Evolutionary conservation across 2,113 vertebrate genomes (phyloP).

Genomic region (Alosa alosa): DNA sequence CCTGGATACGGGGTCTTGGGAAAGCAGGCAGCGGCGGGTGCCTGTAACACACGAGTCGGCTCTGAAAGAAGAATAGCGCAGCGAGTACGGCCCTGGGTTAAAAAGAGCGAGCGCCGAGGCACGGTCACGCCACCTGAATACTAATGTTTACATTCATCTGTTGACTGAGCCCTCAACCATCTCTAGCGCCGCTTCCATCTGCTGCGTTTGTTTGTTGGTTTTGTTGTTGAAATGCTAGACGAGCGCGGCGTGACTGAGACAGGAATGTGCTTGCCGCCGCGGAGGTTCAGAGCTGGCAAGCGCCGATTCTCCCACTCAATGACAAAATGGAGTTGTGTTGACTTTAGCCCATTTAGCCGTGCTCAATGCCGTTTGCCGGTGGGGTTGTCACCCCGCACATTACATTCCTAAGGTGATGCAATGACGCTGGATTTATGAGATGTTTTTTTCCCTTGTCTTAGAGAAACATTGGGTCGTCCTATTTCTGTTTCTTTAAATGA

Average conservation of each 20-base stretch:
- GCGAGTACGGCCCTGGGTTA: constrained; percentile 32
- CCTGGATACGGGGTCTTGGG: constrained; percentile 75
- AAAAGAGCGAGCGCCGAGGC: constrained; percentile 24
- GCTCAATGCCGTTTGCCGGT: not conserved
- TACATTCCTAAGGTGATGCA: not conserved
- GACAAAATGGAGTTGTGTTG: not conserved
- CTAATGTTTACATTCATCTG: constrained; percentile 40
- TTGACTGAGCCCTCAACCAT: constrained; percentile 24
- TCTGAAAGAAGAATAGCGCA: constrained; percentile 16
- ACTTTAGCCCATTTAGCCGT: constrained; percentile 1
- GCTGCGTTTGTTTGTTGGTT: constrained; percentile 22
- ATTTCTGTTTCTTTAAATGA: not conserved
- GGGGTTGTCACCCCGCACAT: not conserved
- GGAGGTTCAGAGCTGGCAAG: not conserved
- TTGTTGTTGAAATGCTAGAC: constrained; percentile 22
- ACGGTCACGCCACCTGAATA: constrained; percentile 40
- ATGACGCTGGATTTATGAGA: not conserved
- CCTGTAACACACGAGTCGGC: not conserved
- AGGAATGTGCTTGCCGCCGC: not conserved
- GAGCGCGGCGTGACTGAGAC: not conserved
- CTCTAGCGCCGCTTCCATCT: constrained; percentile 9
- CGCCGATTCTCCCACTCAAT: not conserved
- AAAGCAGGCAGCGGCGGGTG: constrained; percentile 47
- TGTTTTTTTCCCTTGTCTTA: not conserved
- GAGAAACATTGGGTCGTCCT: not conserved